Evolutionary conservation across 2,888 invertebrate species (phyloP), one percentile per base, ranked within the genome.

Genomic region (Amphimallon solstitiale): DNA sequence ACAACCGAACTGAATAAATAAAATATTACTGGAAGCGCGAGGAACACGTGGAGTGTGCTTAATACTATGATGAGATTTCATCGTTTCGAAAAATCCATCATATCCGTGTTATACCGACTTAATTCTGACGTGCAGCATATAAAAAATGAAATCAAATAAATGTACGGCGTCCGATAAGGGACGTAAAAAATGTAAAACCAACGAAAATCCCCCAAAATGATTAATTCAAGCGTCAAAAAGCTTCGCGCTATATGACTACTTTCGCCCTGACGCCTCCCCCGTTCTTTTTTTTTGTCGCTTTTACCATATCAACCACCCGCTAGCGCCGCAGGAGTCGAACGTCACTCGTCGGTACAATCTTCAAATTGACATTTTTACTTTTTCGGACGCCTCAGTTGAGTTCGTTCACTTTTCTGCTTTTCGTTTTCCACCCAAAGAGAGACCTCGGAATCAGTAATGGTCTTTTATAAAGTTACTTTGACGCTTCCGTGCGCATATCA

Each of bases 381-480:
- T 38, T 56, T 56, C 40, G 51, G 35, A 51, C 51, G 51, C 35
- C 35, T 37, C 37, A 35, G 15, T 51, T 37, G 17, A 35, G 15
- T 51, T 17, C 35, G 35, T 51, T 29, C 6, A 29, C 15, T 35
- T 35, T 35, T 35, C 51, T 5, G 29, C 6, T 35, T 15, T 17
- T n/a, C n/a, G n/a, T n/a, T 17, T 14, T 9, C n/a, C 12, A 6
- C 23, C 10, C 37, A n/a, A n/a, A 56, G 10, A 38, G 38, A 21
- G 12, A 29, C 40, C 15, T 40, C 21, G 14, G 45, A 43, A 54
- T 63, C 45, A 52, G 45, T 63, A 63, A 63, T 63, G 54, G 45
- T 37, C 52, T 54, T 46, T 63, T 54, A 63, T 54, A 45, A 46
- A 63, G 63, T 63, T 63, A 63, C 63, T 54, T 63, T 54, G 63